These are phyloP conservation scores for Amblyopsis rosae DNA, from an alignment of 2,113 vertebrate species.

Conservation along the genomic window DNA sequence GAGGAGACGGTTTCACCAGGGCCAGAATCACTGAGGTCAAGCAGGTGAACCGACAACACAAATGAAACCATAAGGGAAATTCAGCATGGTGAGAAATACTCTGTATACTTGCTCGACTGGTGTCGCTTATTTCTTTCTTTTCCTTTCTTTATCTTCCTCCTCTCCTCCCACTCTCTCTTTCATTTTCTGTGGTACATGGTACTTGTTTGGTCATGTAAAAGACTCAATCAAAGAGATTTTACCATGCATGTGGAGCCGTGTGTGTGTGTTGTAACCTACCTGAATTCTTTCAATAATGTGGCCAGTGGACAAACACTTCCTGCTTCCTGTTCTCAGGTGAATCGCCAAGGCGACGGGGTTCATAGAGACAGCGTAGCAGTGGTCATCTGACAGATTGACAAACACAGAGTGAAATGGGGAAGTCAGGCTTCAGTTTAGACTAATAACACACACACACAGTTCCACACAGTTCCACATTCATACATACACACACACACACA, in stretches of 20 bases:
- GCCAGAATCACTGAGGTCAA: neutral
- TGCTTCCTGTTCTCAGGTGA: slow-evolving; percentile 61
- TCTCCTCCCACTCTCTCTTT: slow-evolving; percentile 3
- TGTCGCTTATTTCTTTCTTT: slow-evolving; percentile 4
- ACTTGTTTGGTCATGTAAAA: slow-evolving; percentile 57
- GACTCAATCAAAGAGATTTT: slow-evolving; percentile 20
- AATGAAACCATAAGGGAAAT: slow-evolving; percentile 40
- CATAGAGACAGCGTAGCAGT: slow-evolving; percentile 16
- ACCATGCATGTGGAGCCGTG: neutral
- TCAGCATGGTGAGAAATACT: neutral
- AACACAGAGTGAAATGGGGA: slow-evolving; percentile 54
- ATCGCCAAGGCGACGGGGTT: slow-evolving; percentile 18
- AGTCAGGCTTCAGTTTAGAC: slow-evolving; percentile 58
- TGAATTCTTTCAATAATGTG: slow-evolving; percentile 41
- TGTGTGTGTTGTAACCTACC: slow-evolving; percentile 42
- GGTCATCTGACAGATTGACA: slow-evolving; percentile 34
- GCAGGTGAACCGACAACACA: slow-evolving; percentile 7
- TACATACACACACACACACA: slow-evolving; percentile 11
- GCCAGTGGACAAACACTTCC: slow-evolving; percentile 47
- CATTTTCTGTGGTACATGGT: slow-evolving; percentile 4
- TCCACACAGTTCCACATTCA: slow-evolving; percentile 14
- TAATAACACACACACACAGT: slow-evolving; percentile 55
- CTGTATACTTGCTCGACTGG: slow-evolving; percentile 2
- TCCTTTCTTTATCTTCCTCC: neutral
- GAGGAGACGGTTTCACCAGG: neutral